Evolutionary conservation across 2,888 invertebrate genomes (phyloP).

Genomic region (Bedellia somnulentella): DNA sequence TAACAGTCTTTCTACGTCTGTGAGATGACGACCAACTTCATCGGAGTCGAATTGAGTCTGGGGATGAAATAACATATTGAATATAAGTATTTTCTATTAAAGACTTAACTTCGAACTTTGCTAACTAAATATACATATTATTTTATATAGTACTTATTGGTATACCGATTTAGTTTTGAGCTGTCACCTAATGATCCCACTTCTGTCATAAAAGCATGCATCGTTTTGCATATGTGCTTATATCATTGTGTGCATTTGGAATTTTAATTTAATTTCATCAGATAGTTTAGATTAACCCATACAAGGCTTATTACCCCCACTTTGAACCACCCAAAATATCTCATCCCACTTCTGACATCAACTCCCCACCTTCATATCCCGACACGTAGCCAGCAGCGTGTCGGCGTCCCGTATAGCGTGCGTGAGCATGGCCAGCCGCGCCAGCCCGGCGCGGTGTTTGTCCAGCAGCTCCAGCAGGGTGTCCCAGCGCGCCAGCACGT

Average conservation of each 20-base stretch:
- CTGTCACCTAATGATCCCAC: too few species aligned
- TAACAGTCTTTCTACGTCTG: constrained; percentile 91
- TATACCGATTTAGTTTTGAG: too few species aligned
- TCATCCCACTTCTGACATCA: too few species aligned
- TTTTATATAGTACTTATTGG: too few species aligned
- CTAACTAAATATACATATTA: too few species aligned
- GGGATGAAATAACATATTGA: not conserved
- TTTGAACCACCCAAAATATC: too few species aligned
- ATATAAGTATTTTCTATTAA: too few species aligned
- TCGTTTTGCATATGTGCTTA: too few species aligned
- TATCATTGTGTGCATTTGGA: not conserved
- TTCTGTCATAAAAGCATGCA: too few species aligned
- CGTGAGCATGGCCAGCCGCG: constrained; percentile 83
- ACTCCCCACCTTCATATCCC: constrained; percentile 74
- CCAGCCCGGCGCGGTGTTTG: constrained; percentile 74
- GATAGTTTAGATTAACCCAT: not conserved
- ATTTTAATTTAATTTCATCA: not conserved
- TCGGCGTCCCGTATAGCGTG: constrained; percentile 89
- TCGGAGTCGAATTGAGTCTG: constrained; percentile 74
- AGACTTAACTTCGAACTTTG: too few species aligned
- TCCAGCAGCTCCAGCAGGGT: constrained; percentile 83
- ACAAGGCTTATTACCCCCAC: too few species aligned
- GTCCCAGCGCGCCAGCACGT: constrained; percentile 80
- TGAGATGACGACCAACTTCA: constrained; percentile 90
- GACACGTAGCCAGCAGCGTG: constrained; percentile 80